These are phyloP conservation scores for Malurus alboscapulatus DNA, from an alignment of 2,113 vertebrate genomes.

Conservation along the genomic window DNA sequence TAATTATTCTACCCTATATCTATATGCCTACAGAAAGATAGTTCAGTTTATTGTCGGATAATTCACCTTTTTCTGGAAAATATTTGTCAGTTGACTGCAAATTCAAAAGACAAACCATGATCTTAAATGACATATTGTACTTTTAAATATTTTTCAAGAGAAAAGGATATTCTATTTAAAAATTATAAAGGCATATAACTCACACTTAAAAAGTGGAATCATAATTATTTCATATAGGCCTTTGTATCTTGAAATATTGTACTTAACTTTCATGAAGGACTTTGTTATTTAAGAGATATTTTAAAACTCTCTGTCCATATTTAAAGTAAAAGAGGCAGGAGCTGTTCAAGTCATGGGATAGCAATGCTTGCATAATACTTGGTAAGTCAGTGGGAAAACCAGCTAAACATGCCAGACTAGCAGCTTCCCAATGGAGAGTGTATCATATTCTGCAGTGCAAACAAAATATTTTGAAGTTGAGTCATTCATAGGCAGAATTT, in stretches of 20 bases:
- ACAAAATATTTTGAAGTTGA: conserved; percentile 30
- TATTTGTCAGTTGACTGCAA: not conserved
- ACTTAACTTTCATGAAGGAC: not conserved
- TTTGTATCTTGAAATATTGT: not conserved
- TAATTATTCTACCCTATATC: not conserved
- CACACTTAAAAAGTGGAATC: not conserved
- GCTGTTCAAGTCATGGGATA: not conserved
- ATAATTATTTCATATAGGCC: not conserved
- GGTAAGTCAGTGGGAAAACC: conserved; percentile 31
- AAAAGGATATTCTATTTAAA: not conserved
- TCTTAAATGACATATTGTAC: not conserved
- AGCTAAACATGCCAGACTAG: not conserved
- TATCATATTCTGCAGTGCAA: conserved; percentile 38
- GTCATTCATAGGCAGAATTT: not conserved
- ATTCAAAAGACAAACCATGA: conserved; percentile 4
- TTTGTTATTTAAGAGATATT: not conserved
- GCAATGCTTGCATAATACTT: conserved; percentile 29
- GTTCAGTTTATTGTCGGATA: not conserved
- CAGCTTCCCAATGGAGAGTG: not conserved
- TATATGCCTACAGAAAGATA: not conserved
- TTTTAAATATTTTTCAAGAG: conserved; percentile 1
- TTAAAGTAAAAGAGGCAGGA: conserved; percentile 10
- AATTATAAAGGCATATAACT: not conserved
- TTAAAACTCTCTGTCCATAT: not conserved
- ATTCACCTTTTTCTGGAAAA: conserved; percentile 25